Evolutionary conservation across 2,113 vertebrate species (phyloP), one percentile per base, ranked within the genome.

Genomic region (Pituophis catenifer): DNA sequence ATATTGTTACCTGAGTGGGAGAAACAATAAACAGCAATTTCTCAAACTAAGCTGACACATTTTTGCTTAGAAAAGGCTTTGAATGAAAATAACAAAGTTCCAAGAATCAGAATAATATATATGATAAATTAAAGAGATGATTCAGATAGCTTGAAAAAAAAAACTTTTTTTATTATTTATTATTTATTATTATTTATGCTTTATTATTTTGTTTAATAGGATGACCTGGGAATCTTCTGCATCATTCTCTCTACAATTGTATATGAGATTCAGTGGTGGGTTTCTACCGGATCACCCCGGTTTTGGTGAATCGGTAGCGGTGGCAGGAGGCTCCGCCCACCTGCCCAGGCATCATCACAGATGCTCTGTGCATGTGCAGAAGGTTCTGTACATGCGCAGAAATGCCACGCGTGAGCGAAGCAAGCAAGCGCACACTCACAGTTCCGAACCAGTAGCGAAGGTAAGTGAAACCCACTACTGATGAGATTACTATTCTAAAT

Each of bases 81-180:
- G 44, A 55, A 0, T 3, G 8, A 26, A 26, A 29, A 54, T 57
- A 0, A 0, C 0, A 58, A 50, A 62, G 3, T 62, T 10, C 85
- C 2, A 48, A 29, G n/a, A 55, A 81, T 52, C 10, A 4, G 75
- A 89, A 26, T 85, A 65, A 95, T 85, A 62, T 5, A 2, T 52
- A 10, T 48, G 38, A 1, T 86, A 93, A 86, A 1, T 15, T 86
- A 21, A 94, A 85, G 2, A 23, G 1, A 88, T 13, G 13, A 29
- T 26, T 87, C 92, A 58, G 70, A 95, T 75, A 2, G 85, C 75
- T 81, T 81, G 75, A 21, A 55, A 55, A 26, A 1, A 54, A 2
- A 54, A 38, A 38, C 38, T 38, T 38, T 38, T 38, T 38, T 38
- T 38, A 38, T 38, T 38, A 38, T 38, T 38, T 38, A 38, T 38